Evolutionary conservation across 2,888 invertebrate genomes (phyloP), one percentile per base, ranked within the genome.

Genomic region (Plusia festucae): DNA sequence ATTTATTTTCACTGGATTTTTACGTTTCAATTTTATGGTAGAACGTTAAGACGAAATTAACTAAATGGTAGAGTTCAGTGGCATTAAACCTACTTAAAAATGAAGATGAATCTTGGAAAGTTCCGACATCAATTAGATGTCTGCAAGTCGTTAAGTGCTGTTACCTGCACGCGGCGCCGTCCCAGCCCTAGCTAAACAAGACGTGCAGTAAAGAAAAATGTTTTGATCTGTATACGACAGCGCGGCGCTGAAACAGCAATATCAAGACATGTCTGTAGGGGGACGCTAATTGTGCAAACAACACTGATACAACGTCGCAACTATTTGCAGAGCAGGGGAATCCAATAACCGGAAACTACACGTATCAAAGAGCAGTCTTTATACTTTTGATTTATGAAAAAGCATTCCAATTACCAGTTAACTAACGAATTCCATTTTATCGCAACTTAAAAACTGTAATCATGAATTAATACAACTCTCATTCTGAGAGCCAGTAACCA

Each of bases 231-330:
- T 82, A 82, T 78, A 80, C 73, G 81, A 82, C 79, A 84, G 77
- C 73, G 80, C 69, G 81, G 76, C 69, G 79, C 82, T 84, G 84
- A 85, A 77, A 79, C 73, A 78, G 77, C 82, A 82, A 83, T 80
- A 85, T 79, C 74, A 68, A 79, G 76, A 65, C 68, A 81, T 78
- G 57, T 63, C 68, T 75, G 68, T 53, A 72, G 71, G 82, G 85
- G 83, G 81, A 76, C 80, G 76, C 79, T 88, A 88, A 89, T 88
- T 89, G 87, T 78, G 77, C 82, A 86, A 89, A 88, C 84, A 87
- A 73, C 60, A 65, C 58, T 65, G 68, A 78, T 70, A 20, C 57
- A 53, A 66, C 67, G 65, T 69, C 66, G 63, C 68, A 66, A 70
- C 70, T 82, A 80, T 82, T 83, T 79, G 63, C 68, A 64, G 65